phyloP scores from a whole-genome alignment of 1,140 invertebrate genomes.

The Bombyx mori region ASM3026992v2 NC_085119.1:10952501-10953000 shows the following conservation, averaged over 20 bases:
- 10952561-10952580: conserved; percentile 24
- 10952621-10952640: conserved; percentile 25
- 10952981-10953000: conserved; percentile 15
- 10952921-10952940: conserved; percentile 14
- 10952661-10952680: conserved; percentile 31
- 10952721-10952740: conserved; percentile 30
- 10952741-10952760: conserved; percentile 31
- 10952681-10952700: conserved; percentile 27
- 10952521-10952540: conserved; percentile 14
- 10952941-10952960: conserved; percentile 17
- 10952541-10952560: conserved; percentile 18
- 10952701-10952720: conserved; percentile 29
- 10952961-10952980: conserved; percentile 22
- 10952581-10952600: conserved; percentile 26
- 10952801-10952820: conserved; percentile 25
- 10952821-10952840: conserved; percentile 21
- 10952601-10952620: conserved; percentile 18
- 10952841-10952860: conserved; percentile 30
- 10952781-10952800: conserved; percentile 25
- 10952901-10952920: conserved; percentile 16
- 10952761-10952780: conserved; percentile 16
- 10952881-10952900: background rate
- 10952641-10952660: conserved; percentile 40
- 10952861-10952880: too few species aligned
- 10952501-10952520: conserved; percentile 13